Evolutionary conservation across 2,888 invertebrate genomes (phyloP).

Genomic region (Tenthredo amoena): DNA sequence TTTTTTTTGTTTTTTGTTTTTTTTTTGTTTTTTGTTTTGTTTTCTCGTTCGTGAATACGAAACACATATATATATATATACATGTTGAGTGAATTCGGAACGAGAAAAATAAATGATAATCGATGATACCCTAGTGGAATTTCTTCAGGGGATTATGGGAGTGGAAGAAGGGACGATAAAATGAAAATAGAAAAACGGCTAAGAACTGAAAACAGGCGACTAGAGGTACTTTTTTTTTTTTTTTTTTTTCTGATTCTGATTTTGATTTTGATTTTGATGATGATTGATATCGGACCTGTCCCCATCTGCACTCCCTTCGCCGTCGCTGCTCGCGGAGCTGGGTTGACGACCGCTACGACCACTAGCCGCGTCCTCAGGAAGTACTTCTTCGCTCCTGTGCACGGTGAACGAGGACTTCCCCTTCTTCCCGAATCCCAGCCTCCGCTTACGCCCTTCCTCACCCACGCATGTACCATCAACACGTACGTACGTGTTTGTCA

Average conservation of each 20-base stretch:
- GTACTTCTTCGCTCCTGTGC: conserved; percentile 98
- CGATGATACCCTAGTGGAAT: neutral
- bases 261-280: conserved; percentile 67
- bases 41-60: neutral
- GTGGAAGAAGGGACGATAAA: neutral
- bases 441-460: conserved; percentile 92
- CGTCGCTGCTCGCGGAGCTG: conserved; percentile 96
- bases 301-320: conserved; percentile 90
- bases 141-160: neutral
- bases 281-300: conserved; percentile 84
- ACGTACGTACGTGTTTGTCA: conserved; percentile 55
- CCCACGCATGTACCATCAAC: conserved; percentile 77
- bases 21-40: neutral
- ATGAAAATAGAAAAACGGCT: conserved; percentile 47
- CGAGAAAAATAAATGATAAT: neutral
- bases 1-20: neutral
- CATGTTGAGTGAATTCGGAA: conserved; percentile 11
- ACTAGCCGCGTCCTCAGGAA: conserved; percentile 86
- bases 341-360: conserved; percentile 84
- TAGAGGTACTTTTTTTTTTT: conserved; percentile 54
- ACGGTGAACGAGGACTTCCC: conserved; percentile 98
- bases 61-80: too few relatives aligned
- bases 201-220: conserved; percentile 52
- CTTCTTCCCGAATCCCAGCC: conserved; percentile 96
- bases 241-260: conserved; percentile 32